A percentile compares a stretch with the other conserved stretches of the same genome.
Evolutionary conservation across 2,888 invertebrate species (phyloP).

Genomic region (Ditula angustiorana): DNA sequence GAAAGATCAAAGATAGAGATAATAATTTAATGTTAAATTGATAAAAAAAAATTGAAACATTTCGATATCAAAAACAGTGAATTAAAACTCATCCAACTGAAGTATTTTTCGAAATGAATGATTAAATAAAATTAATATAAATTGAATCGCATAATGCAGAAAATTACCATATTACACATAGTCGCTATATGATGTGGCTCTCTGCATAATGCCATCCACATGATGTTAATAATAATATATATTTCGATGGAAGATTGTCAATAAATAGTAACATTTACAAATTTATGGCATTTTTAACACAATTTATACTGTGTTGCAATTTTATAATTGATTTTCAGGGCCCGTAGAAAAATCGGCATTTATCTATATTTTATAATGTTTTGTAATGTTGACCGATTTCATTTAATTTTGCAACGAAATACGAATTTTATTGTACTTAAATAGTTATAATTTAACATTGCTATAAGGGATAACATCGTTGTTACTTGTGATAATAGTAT

Average conservation of each 20-base stretch:
- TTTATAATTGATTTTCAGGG: slow-evolving; percentile 41
- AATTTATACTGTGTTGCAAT: neutral
- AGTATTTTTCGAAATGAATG: no score
- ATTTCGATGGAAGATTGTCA: neutral
- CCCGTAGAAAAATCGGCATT: slow-evolving; percentile 68
- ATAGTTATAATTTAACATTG: slow-evolving; percentile 50
- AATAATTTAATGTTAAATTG: slow-evolving; percentile 3
- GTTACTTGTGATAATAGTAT: slow-evolving; percentile 58
- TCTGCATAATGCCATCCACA: no score
- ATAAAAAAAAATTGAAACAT: neutral
- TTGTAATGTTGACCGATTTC: slow-evolving; percentile 44
- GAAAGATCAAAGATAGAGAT: slow-evolving; percentile 32
- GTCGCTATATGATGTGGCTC: no score
- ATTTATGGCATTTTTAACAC: neutral
- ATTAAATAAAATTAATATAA: no score
- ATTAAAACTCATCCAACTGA: no score
- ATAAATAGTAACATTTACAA: neutral
- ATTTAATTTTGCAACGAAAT: slow-evolving; percentile 59
- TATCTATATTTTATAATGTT: slow-evolving; percentile 52
- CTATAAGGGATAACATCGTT: slow-evolving; percentile 52
- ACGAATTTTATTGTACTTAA: slow-evolving; percentile 46
- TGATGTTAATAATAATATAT: neutral
- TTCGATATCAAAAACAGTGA: slow-evolving; percentile 4
- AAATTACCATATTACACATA: no score
- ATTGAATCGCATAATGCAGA: no score